A percentile compares a stretch with the other conserved stretches of the same genome.
Evolutionary conservation across 2,888 invertebrate species (phyloP).

Genomic region (Agonopterix alstromeriana): DNA sequence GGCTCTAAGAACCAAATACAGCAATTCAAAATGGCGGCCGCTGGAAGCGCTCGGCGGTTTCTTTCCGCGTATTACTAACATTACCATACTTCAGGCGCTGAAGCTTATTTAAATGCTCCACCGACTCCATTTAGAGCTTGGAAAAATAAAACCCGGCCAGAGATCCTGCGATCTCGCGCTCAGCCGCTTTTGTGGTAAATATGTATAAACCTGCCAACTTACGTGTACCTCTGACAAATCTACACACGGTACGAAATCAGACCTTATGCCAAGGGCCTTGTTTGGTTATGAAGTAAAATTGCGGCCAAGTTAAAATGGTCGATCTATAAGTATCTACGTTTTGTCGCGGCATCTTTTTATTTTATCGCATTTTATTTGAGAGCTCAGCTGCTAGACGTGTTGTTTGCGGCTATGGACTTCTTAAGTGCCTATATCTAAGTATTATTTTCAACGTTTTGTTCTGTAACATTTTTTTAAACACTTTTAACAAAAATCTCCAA

Average conservation of each 20-base stretch:
- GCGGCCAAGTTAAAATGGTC: constrained; percentile 25
- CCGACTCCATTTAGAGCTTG: constrained; percentile 77
- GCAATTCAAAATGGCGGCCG: constrained; percentile 65
- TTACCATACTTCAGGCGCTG: constrained; percentile 74
- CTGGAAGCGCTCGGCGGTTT: constrained; percentile 51
- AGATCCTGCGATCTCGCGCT: constrained; percentile 71
- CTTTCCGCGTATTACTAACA: constrained; percentile 72
- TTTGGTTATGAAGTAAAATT: constrained; percentile 6
- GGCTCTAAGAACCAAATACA: constrained; percentile 18
- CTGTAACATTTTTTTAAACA: background rate
- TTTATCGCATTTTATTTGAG: constrained; percentile 71
- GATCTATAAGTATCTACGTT: constrained; percentile 65
- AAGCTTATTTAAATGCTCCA: constrained; percentile 77
- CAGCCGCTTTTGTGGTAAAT: constrained; percentile 77
- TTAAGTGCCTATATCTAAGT: constrained; percentile 1
- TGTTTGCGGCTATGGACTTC: constrained; percentile 50
- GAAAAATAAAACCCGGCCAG: constrained; percentile 73
- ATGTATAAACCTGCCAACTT: constrained; percentile 65
- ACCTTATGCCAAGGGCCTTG: constrained; percentile 22
- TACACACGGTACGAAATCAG: constrained; percentile 18
- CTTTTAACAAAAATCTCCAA: background rate
- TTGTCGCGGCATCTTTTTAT: constrained; percentile 71
- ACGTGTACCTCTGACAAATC: constrained; percentile 15
- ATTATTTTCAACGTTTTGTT: background rate
- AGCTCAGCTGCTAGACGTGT: constrained; percentile 69